Evolutionary conservation across 37 sponge, comb jelly and placozoan species (phyloP).

Genomic region (Mnemiopsis leidyi): DNA sequence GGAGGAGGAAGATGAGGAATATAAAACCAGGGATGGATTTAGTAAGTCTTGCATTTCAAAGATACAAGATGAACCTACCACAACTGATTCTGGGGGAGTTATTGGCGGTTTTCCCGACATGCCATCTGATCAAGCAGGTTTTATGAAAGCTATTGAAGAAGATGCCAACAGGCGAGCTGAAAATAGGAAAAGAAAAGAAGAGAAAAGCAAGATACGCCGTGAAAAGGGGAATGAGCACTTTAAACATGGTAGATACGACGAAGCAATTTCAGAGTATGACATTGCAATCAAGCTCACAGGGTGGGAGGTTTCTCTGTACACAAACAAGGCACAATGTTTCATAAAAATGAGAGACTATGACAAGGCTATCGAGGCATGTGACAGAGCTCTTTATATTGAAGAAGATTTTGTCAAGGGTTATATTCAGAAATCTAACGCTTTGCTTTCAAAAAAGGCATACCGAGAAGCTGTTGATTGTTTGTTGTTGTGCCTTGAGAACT

Average conservation of each 20-base stretch:
- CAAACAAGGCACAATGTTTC: slow-evolving; percentile 57
- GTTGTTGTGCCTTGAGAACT: not conserved
- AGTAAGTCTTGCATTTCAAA: slow-evolving; percentile 36
- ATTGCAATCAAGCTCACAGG: slow-evolving; percentile 60
- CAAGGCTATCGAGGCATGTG: slow-evolving; percentile 42
- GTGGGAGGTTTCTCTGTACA: slow-evolving; percentile 48
- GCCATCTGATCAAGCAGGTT: slow-evolving; percentile 5
- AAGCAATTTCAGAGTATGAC: slow-evolving; percentile 46
- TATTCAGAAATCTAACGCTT: slow-evolving; percentile 50
- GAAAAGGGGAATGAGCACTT: slow-evolving; percentile 37
- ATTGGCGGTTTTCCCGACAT: not conserved
- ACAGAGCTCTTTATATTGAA: slow-evolving; percentile 50
- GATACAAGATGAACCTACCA: not conserved
- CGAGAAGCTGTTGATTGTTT: slow-evolving; percentile 11
- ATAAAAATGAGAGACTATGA: slow-evolving; percentile 7
- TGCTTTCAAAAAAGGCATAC: not conserved
- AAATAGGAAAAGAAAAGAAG: slow-evolving; percentile 25
- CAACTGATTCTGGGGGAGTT: not conserved
- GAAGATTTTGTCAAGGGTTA: slow-evolving; percentile 50
- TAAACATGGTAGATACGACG: not conserved
- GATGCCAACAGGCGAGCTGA: slow-evolving; percentile 49
- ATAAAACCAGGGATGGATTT: slow-evolving; percentile 4
- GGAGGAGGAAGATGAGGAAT: slow-evolving; percentile 54
- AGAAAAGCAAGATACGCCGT: slow-evolving; percentile 18
- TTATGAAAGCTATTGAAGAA: slow-evolving; percentile 30